Evolutionary conservation across 2,888 invertebrate genomes (phyloP), one percentile per base, ranked within the genome.

Genomic region (Heliconius sara): DNA sequence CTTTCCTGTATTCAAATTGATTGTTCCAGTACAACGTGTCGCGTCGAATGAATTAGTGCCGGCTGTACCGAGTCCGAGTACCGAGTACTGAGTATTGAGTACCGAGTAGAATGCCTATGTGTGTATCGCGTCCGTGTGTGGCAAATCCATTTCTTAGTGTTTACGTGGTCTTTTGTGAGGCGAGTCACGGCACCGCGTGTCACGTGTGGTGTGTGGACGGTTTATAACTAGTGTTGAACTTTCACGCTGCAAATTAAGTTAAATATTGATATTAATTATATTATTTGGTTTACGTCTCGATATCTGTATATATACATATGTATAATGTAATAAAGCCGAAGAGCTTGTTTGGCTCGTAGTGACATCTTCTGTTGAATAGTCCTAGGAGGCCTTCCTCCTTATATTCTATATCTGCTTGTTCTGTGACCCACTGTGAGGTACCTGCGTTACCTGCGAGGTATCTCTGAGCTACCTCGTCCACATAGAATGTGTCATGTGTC

Each of bases 91-190:
- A 39, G 39, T 39, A 39, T 10, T 10, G 10, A 10, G 39, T 39
- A 39, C 39, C 39, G 39, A 39, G 34, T 34, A 34, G 39, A 39
- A 1, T 39, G 4, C 34, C 34, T 34, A 0, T 34, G 39, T 70
- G n/a, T 47, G 47, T 16, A 2, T 30, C 67, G 67, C 3, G 22
- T 3, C 34, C 13, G 9, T 19, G 71, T 71, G 27, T 71, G 27
- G 27, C 71, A 30, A 71, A 71, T 71, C 19, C 52, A 71, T 71
- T 71, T 52, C 3, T 71, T 27, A 27, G 22, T 19, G 19, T 52
- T 27, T 19, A 71, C 27, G 70, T 70, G 71, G 30, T 27, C 30
- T 72, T 52, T 22, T 72, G 71, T 52, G 52, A 72, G 52, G 27
- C 67, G 67, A 13, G 43, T 47, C 43, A 47, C 43, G 43, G 13